phyloP scores from a whole-genome alignment of 2,888 invertebrate species.

The Sacculina carcini region DNA sequence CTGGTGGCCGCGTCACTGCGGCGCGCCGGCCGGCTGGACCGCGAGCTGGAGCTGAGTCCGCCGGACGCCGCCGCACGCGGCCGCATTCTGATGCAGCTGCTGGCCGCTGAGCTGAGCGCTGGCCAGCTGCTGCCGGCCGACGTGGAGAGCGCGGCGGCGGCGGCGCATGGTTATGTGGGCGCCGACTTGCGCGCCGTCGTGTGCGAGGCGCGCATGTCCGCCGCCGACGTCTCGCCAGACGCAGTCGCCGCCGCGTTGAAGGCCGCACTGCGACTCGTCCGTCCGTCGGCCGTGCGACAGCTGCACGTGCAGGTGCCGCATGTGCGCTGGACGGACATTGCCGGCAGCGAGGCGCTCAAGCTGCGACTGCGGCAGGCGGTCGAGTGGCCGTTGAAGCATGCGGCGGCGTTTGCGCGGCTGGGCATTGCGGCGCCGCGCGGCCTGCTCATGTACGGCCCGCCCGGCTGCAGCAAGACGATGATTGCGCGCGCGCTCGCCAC shows the following conservation, averaged over 20 bases:
- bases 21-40: slow-evolving; percentile 47
- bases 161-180: slow-evolving; percentile 70
- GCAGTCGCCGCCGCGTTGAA: slow-evolving; percentile 12
- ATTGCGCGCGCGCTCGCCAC: slow-evolving; percentile 89
- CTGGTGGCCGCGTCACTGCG: slow-evolving; percentile 43
- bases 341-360: slow-evolving; percentile 66
- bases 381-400: slow-evolving; percentile 74
- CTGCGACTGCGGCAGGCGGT: slow-evolving; percentile 60
- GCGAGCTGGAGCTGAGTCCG: slow-evolving; percentile 49
- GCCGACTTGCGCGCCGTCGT: slow-evolving; percentile 42
- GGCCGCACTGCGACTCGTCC: slow-evolving; percentile 23
- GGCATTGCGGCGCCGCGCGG: slow-evolving; percentile 69
- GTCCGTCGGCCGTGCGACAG: slow-evolving; percentile 76
- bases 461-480: slow-evolving; percentile 96
- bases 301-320: slow-evolving; percentile 62
- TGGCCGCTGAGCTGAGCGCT: slow-evolving; percentile 23
- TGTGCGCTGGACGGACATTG: slow-evolving; percentile 68
- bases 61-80: slow-evolving; percentile 37
- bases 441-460: slow-evolving; percentile 82
- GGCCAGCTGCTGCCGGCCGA: slow-evolving; percentile 28
- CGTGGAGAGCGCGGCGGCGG: slow-evolving; percentile 32
- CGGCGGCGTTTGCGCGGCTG: slow-evolving; percentile 47
- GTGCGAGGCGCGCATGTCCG: background rate
- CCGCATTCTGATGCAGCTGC: slow-evolving; percentile 38
- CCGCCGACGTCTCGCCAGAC: background rate